Base-by-base conservation (phyloP, 2,888 invertebrate genomes). In the Limnephilus rhombicus region DNA sequence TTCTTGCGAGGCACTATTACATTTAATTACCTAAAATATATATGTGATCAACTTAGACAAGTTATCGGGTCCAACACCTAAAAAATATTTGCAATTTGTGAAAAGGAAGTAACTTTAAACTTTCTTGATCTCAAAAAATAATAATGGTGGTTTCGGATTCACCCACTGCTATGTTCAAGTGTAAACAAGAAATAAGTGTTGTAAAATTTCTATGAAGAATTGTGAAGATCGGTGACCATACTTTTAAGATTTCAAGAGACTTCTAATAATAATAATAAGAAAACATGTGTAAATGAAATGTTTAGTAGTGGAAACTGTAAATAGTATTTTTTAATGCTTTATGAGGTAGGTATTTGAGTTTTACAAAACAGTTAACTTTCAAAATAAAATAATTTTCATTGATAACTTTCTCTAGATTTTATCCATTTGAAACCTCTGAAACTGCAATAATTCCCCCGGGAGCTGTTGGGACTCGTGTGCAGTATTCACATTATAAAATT, bases 111-210 rank as follows among this genome's bases (percentile, higher is more conserved):
- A 85, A 37, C 41, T 86, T 86, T 2, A 86, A 86, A 86, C 86
- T 86, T 86, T 49, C 86, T n/a, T 86, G 68, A n/a, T 68, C 68
- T n/a, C 86, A 45, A 45, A 86, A 45, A 29, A 45, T 37, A 12
- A 41, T 88, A 15, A 31, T 88, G 53, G 68, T 68, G 86, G 45
- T 87, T 87, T 85, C 29, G n/a, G 81, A 29, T 86, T 41, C 45
- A 45, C 49, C 83, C 53, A 82, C 89, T 82, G 88, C 91, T 91
- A 88, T 88, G 34, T 91, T 91, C 91, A 91, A 49, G 91, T 91
- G 91, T 91, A 91, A 91, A 91, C 91, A 91, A 91, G 53, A 83
- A 41, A 41, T 13, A 37, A 29, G 29, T 49, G 15, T n/a, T 37
- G 45, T 49, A 41, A n/a, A 86, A 49, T 86, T 86, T 49, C 41